Evolutionary conservation across 2,888 invertebrate genomes (phyloP).

Genomic region (Amiota minor): DNA sequence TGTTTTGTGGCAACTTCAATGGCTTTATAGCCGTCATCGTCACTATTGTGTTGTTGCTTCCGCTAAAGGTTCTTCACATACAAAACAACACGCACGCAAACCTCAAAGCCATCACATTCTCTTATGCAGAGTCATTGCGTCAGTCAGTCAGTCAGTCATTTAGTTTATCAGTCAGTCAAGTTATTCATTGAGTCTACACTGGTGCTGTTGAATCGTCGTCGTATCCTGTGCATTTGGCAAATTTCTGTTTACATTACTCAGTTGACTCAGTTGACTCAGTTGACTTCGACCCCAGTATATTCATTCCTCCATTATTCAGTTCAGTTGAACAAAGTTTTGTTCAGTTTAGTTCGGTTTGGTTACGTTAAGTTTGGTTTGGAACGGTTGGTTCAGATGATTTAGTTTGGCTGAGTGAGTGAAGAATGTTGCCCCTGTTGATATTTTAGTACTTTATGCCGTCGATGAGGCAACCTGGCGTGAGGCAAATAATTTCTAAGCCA

Average conservation of each 20-base stretch:
- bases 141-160: conserved; percentile 44
- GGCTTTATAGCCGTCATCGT: conserved; percentile 25
- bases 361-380: neutral
- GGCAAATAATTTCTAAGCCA: conserved; percentile 63
- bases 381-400: neutral
- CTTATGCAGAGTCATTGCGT: conserved; percentile 39
- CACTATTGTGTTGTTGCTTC: neutral
- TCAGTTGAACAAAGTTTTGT: neutral
- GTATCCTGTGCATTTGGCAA: too few species aligned
- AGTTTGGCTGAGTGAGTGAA: conserved; percentile 21
- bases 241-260: too few species aligned
- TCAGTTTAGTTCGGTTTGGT: neutral
- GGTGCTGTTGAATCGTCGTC: neutral
- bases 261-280: neutral
- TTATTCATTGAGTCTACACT: conserved; percentile 22
- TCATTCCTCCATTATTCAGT: conserved; percentile 1
- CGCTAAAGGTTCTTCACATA: neutral
- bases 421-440: conserved; percentile 22
- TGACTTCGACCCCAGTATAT: neutral
- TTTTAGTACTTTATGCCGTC: conserved; percentile 42
- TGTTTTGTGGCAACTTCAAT: conserved; percentile 56
- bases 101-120: conserved; percentile 1
- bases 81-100: neutral
- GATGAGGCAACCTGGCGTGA: conserved; percentile 63
- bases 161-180: conserved; percentile 40